These are phyloP conservation scores for Alviniconcha strummeri DNA, from an alignment of 2,888 invertebrate genomes.

Conservation along the genomic window DNA sequence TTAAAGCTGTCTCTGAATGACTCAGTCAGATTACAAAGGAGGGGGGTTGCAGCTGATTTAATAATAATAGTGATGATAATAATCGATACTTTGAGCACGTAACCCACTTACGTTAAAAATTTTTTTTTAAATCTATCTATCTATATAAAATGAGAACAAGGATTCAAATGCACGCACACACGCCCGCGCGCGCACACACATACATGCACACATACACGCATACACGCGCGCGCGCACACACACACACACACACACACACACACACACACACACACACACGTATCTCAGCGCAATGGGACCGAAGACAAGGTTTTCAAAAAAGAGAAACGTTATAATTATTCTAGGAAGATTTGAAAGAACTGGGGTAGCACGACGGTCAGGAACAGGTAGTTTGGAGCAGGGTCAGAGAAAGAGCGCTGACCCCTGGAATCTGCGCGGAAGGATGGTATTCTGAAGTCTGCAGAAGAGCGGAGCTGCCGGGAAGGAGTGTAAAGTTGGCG, in stretches of 20 bases:
- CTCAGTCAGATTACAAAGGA: too few species aligned
- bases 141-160: background rate
- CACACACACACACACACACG: conserved; percentile 8
- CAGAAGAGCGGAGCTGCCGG: background rate
- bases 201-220: background rate
- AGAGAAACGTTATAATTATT: background rate
- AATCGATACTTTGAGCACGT: too few species aligned
- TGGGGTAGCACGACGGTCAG: background rate
- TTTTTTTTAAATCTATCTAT: too few species aligned
- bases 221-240: background rate
- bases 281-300: background rate
- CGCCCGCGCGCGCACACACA: background rate
- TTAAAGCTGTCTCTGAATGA: too few species aligned
- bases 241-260: conserved; percentile 6
- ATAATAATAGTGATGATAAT: too few species aligned
- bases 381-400: background rate
- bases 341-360: background rate
- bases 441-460: background rate
- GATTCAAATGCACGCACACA: conserved; percentile 5
- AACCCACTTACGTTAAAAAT: too few species aligned
- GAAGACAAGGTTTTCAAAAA: background rate
- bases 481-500: too few species aligned
- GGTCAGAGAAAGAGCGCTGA: background rate
- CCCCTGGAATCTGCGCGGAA: background rate
- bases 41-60: too few species aligned